Evolutionary conservation across 2,797 vertebrate species (phyloP).

Genomic region (Silurus lanzhouensis): DNA sequence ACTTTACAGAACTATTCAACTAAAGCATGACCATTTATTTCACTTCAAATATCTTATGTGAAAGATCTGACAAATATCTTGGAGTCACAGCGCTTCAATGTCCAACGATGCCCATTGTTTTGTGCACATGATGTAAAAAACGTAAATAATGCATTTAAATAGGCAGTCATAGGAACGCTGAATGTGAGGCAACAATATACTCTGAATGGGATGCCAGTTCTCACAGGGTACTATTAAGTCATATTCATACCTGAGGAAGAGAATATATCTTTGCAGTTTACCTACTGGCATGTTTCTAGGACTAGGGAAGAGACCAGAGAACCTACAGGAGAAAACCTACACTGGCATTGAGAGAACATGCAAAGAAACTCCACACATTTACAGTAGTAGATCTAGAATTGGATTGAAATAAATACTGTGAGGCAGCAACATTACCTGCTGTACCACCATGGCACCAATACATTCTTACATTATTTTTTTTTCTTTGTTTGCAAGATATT

Average conservation of each 20-base stretch:
- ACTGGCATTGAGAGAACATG: not conserved
- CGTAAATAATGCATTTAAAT: not conserved
- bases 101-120: not conserved
- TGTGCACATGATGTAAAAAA: not conserved
- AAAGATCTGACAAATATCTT: not conserved
- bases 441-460: not conserved
- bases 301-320: not conserved
- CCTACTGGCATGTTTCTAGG: not conserved
- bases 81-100: too few relatives aligned
- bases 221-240: not conserved
- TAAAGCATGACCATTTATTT: not conserved
- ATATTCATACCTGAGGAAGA: not conserved
- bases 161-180: not conserved
- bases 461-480: not conserved
- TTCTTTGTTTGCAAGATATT: not conserved
- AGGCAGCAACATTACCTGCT: not conserved
- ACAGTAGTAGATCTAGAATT: not conserved
- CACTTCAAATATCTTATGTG: not conserved
- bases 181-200: not conserved
- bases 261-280: not conserved
- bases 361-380: not conserved
- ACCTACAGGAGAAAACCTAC: not conserved
- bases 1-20: not conserved
- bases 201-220: not conserved
- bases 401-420: not conserved